Percentiles rank a stretch among this genome's conserved stretches.
phyloP scores from a whole-genome alignment of 2,888 invertebrate species.

The Torymus tubicola region DNA sequence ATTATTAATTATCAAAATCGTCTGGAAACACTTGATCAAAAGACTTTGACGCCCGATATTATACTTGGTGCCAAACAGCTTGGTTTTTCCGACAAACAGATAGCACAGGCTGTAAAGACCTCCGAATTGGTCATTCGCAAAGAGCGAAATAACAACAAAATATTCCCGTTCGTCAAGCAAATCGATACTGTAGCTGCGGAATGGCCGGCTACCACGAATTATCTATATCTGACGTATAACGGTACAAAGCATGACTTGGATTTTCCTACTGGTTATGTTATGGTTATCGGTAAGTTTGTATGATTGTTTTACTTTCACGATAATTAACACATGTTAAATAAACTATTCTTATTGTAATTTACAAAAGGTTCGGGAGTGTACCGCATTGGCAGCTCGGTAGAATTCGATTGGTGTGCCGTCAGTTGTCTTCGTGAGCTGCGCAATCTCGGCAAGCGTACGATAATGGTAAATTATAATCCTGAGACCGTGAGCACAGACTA shows the following conservation, averaged over 20 bases:
- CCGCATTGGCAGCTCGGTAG: slow-evolving; percentile 98
- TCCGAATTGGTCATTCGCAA: slow-evolving; percentile 91
- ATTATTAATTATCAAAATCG: slow-evolving; percentile 86
- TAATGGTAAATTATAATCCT: slow-evolving; percentile 99
- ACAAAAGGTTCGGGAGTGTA: slow-evolving; percentile 90
- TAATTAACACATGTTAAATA: slow-evolving; percentile 3
- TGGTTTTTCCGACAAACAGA: slow-evolving; percentile 98
- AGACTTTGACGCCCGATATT: slow-evolving; percentile 80
- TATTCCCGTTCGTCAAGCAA: slow-evolving; percentile 94
- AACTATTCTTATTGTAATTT: slow-evolving; percentile 4
- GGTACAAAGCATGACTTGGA: slow-evolving; percentile 88
- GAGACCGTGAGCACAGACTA: slow-evolving; percentile 99
- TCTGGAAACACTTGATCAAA: slow-evolving; percentile 83
- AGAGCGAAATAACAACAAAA: slow-evolving; percentile 85
- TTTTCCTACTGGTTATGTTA: slow-evolving; percentile 87
- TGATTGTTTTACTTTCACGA: not conserved
- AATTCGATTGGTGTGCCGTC: slow-evolving; percentile 99
- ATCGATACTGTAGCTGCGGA: slow-evolving; percentile 99
- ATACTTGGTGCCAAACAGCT: slow-evolving; percentile 91
- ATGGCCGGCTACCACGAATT: slow-evolving; percentile 99
- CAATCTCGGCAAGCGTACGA: slow-evolving; percentile 91
- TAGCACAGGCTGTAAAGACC: slow-evolving; percentile 90
- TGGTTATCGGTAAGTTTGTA: slow-evolving; percentile 86
- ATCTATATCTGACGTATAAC: slow-evolving; percentile 98
- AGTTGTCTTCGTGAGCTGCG: slow-evolving; percentile 95